These are phyloP conservation scores for Agonopterix alstromeriana DNA, from an alignment of 2,888 invertebrate genomes.

Conservation along the genomic window DNA sequence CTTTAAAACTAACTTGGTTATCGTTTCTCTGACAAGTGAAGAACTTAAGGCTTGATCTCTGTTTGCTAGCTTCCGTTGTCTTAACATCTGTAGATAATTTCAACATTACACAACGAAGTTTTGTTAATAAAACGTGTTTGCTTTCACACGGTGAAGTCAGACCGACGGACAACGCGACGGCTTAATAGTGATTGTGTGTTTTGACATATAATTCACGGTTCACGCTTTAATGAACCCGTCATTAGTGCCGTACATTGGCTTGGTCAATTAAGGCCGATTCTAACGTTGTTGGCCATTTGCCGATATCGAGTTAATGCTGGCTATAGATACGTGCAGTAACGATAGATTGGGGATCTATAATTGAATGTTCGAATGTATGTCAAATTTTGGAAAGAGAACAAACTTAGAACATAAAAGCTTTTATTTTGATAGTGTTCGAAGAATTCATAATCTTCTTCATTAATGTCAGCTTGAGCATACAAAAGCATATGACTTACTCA, in stretches of 20 bases:
- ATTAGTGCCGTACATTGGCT: slow-evolving; percentile 25
- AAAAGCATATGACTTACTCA: too few species aligned
- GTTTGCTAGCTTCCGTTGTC: not conserved
- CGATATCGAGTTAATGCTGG: not conserved
- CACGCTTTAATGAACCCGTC: slow-evolving; percentile 39
- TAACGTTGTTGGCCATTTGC: slow-evolving; percentile 1
- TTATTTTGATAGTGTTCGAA: too few species aligned
- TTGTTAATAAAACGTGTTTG: slow-evolving; percentile 20
- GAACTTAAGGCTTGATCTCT: too few species aligned
- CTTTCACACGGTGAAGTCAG: slow-evolving; percentile 32
- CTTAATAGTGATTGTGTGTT: slow-evolving; percentile 20
- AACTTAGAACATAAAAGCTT: too few species aligned
- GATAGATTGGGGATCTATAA: too few species aligned
- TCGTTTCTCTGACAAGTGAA: too few species aligned
- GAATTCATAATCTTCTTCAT: too few species aligned
- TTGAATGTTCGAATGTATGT: too few species aligned
- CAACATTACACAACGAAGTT: slow-evolving; percentile 10
- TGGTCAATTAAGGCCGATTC: not conserved
- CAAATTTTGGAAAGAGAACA: too few species aligned
- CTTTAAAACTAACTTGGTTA: too few species aligned
- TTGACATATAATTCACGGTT: slow-evolving; percentile 38
- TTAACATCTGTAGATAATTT: not conserved
- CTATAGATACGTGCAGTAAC: too few species aligned
- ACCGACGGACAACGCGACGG: slow-evolving; percentile 10
- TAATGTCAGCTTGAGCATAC: too few species aligned